These are phyloP conservation scores for Anarsia innoxiella DNA, from an alignment of 2,888 invertebrate species.

Conservation along the genomic window DNA sequence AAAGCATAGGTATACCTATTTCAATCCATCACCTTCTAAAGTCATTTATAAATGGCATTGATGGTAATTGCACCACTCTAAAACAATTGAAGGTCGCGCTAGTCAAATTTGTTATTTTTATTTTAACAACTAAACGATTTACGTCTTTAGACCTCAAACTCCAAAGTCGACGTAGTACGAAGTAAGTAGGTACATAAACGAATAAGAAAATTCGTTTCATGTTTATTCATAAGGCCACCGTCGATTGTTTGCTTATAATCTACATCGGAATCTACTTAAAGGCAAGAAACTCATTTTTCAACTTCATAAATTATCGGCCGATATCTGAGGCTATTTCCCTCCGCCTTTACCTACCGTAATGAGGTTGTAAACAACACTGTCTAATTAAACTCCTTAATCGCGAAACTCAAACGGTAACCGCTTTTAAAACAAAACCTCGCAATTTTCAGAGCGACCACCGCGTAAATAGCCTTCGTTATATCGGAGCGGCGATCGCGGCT, in stretches of 20 bases:
- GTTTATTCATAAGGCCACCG: constrained; percentile 47
- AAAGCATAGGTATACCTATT: no score
- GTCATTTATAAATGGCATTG: constrained; percentile 19
- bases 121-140: constrained; percentile 19
- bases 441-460: constrained; percentile 70
- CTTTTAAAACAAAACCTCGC: constrained; percentile 74
- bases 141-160: constrained; percentile 21
- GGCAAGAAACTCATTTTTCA: constrained; percentile 65
- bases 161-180: constrained; percentile 23
- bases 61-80: constrained; percentile 30
- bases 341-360: constrained; percentile 57
- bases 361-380: constrained; percentile 74
- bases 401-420: constrained; percentile 74
- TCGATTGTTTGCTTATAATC: constrained; percentile 46
- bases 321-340: constrained; percentile 59
- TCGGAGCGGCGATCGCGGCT: constrained; percentile 73
- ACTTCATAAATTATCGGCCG: constrained; percentile 68
- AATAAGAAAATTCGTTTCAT: constrained; percentile 37
- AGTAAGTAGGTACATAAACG: no score
- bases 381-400: constrained; percentile 76
- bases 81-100: constrained; percentile 49
- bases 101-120: constrained; percentile 16
- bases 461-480: constrained; percentile 71
- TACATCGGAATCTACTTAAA: constrained; percentile 49
- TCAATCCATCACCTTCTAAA: no score